Percentiles rank a stretch among this genome's conserved stretches.
phyloP scores from a whole-genome alignment of 2,797 vertebrate genomes.

The Amblyopsis hoosieri region DNA sequence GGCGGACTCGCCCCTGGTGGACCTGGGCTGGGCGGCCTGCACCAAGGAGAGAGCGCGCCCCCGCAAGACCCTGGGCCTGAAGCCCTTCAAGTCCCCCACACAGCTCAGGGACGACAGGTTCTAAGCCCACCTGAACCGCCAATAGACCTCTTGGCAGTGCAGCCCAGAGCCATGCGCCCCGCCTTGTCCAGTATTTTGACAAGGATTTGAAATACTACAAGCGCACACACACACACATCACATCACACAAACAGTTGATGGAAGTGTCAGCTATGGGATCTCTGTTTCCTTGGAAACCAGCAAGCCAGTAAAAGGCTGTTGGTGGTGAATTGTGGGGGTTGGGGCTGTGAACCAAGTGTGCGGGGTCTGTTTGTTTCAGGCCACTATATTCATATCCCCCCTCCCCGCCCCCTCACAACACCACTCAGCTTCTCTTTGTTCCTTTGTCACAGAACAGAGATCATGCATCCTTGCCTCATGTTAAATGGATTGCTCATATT shows the following conservation, averaged over 20 bases:
- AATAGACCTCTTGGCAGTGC: neutral
- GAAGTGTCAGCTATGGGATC: slow-evolving; percentile 12
- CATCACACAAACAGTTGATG: neutral
- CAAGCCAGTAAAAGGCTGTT: slow-evolving; percentile 32
- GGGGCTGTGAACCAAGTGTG: slow-evolving; percentile 54
- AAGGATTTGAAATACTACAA: neutral
- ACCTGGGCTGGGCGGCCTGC: slow-evolving; percentile 72
- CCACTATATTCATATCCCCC: slow-evolving; percentile 46
- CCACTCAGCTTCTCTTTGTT: no score
- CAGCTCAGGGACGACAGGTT: slow-evolving; percentile 77
- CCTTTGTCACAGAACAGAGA: no score
- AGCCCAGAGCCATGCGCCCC: neutral
- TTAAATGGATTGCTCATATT: no score
- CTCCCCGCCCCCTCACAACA: slow-evolving; percentile 36
- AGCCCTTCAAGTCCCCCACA: slow-evolving; percentile 78
- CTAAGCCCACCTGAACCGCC: slow-evolving; percentile 30
- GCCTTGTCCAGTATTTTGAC: no score
- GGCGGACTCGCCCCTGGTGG: slow-evolving; percentile 73
- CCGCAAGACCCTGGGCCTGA: slow-evolving; percentile 72
- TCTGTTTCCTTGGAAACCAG: slow-evolving; percentile 44
- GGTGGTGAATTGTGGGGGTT: slow-evolving; percentile 46
- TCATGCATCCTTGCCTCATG: no score
- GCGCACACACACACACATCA: neutral
- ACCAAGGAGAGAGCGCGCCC: slow-evolving; percentile 78
- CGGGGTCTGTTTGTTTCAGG: slow-evolving; percentile 37